Conservation (phyloP, 2,888 invertebrate species). For the Sialis lutaria region DNA sequence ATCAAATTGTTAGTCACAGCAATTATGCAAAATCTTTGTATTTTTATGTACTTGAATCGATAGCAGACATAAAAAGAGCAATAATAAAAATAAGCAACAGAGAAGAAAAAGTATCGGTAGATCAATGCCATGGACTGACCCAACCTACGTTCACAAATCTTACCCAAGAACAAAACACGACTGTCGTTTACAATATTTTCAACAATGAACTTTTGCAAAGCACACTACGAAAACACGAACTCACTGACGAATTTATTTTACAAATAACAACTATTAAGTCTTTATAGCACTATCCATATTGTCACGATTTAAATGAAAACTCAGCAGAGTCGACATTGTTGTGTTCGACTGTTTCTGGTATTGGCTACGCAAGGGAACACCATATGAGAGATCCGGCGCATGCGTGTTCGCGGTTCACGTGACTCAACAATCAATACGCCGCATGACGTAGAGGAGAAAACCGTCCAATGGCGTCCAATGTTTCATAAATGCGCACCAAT, state of each 20-base stretch:
- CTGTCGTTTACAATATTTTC: no score
- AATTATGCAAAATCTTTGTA: no score
- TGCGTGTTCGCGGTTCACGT: slow-evolving; percentile 1
- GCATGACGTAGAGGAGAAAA: not conserved
- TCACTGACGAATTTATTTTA: no score
- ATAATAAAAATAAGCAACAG: no score
- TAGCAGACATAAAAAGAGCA: no score
- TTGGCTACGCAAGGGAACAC: not conserved
- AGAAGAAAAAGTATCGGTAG: not conserved
- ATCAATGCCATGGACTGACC: not conserved
- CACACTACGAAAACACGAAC: no score
- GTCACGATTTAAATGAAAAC: not conserved
- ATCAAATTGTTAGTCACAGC: no score
- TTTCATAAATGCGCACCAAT: not conserved
- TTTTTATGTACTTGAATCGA: no score
- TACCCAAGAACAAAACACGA: not conserved
- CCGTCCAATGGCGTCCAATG: not conserved
- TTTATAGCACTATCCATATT: not conserved
- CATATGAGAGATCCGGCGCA: not conserved
- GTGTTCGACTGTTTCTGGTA: not conserved
- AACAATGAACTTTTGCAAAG: no score
- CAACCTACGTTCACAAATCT: not conserved
- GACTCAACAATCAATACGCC: slow-evolving; percentile 5
- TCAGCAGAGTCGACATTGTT: not conserved
- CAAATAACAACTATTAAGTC: not conserved